These are phyloP conservation scores for Drosophila lacteicornis DNA, from an alignment of 1,140 invertebrate genomes.

Conservation along the genomic window DNA sequence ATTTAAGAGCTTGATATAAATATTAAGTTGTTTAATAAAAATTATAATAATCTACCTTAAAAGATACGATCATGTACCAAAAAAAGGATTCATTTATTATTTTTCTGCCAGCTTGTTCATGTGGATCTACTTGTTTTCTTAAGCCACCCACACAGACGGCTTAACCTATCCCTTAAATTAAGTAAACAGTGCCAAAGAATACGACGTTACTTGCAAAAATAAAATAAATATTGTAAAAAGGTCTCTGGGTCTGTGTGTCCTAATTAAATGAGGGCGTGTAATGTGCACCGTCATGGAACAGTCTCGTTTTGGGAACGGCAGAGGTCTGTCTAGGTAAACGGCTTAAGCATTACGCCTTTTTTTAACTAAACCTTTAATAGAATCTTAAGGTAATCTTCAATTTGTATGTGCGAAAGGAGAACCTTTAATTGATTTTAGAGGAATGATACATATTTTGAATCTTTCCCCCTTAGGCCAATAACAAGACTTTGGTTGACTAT, in stretches of 20 bases:
- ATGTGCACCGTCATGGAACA: constrained; percentile 59
- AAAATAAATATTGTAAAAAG: constrained; percentile 12
- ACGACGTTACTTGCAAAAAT: constrained; percentile 61
- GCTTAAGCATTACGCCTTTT: neutral
- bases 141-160: constrained; percentile 60
- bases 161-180: constrained; percentile 26
- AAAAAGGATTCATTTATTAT: no score
- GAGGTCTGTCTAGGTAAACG: neutral
- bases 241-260: constrained; percentile 50
- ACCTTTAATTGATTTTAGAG: no score
- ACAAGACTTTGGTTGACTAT: no score
- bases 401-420: neutral
- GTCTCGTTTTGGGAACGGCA: constrained; percentile 8
- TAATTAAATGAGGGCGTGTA: constrained; percentile 65
- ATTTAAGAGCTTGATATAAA: no score
- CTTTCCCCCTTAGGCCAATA: no score
- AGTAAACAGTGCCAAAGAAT: constrained; percentile 60
- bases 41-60: neutral
- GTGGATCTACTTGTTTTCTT: constrained; percentile 49
- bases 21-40: neutral
- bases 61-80: neutral
- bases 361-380: neutral
- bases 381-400: neutral
- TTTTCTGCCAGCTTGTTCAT: neutral
- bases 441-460: no score